Base-by-base conservation (phyloP, 30 jellyfish, hydroid and myxozoan species). In the Rhopilema esculentum region DNA sequence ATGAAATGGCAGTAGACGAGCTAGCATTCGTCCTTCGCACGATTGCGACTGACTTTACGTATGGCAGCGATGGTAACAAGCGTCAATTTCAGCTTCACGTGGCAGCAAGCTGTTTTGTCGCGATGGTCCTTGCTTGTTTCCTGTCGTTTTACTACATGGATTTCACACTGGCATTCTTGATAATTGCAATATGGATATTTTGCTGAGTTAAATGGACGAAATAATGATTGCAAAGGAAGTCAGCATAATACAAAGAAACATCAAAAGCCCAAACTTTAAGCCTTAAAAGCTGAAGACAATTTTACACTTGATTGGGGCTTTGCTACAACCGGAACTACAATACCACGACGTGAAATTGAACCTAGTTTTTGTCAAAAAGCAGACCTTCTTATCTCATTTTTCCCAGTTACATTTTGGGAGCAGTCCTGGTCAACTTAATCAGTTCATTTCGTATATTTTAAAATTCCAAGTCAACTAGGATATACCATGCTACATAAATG, bases 151-250 rank as follows among this genome's bases (percentile, higher is more conserved):
- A 72, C 64, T 84, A 84, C 75, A 18, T 77, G 76, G 93, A 84
- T 17, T 84, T 84, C 67, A 84, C 93, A 0, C 64, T 84, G 70
- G 93, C 93, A 20, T 63, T 84, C 26, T 31, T 84, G 75, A 76
- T 84, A 31, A 72, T 84, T 24, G 93, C 93, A 50, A 84, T 84
- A n/a, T 84, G 93, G 93, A 40, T 84, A 1, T 84, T 84, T 63
- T 84, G 72, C 57, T 84, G 63, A 73, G 8, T 24, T 7, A 24
- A 24, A 17, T 6, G 21, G 15, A 16, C 18, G 6, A n/a, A 17
- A 78, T 1, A 25, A 24, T 8, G 69, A 24, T 16, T 8, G 12
- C 27, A 30, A 28, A 40, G 2, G 32, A 27, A 73, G 8, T 2
- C 84, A 21, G 17, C 30, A 19, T 70, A 20, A 73, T 24, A 20